Evolutionary conservation across 2,797 vertebrate genomes (phyloP), one percentile per base, ranked within the genome.

Genomic region (Oryzias sinensis): DNA sequence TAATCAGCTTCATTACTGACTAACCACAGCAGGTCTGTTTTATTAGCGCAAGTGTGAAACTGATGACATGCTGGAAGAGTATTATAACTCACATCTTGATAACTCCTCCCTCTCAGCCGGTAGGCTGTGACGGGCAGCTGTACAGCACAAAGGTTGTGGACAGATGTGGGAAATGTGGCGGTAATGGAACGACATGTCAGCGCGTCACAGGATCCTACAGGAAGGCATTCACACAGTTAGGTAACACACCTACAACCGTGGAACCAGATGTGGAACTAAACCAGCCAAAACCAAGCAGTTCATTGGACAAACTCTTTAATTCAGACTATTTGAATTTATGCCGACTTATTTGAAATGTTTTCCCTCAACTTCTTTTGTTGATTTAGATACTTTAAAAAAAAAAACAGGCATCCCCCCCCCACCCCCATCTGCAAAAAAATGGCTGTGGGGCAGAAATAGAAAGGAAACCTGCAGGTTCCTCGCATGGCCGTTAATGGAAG

Each of bases 191-290:
- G 37, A 92, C 93, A 68, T 96, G 95, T 81, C 91, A 91, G 69
- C 93, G 93, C 43, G 83, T 96, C 65, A 95, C 93, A 17, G 94
- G 95, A 85, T 93, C 91, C 81, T 96, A 93, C 87, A 92, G 94
- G 86, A 95, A 87, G 87, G 92, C 92, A 87, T 78, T 94, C 92
- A 88, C 94, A 93, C 94, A 94, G 90, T 94, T 95, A 87, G 87
- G 87, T 89, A 89, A 88, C 87, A 88, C 84, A 85, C 81, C 77
- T 73, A 77, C 72, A 74, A 60, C 74, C 59, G 62, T 56, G 50
- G 43, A 43, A 46, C 64, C 67, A 5, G 17, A 17, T 4, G n/a
- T 5, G 33, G 33, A 18, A 33, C 8, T 17, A 29, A 17, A 14
- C 11, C 17, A 33, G 18, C 45, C 9, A 41, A 40, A 16, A 33